Evolutionary conservation across 2,113 vertebrate genomes (phyloP), one percentile per base, ranked within the genome.

Genomic region (Notothenia rossii): DNA sequence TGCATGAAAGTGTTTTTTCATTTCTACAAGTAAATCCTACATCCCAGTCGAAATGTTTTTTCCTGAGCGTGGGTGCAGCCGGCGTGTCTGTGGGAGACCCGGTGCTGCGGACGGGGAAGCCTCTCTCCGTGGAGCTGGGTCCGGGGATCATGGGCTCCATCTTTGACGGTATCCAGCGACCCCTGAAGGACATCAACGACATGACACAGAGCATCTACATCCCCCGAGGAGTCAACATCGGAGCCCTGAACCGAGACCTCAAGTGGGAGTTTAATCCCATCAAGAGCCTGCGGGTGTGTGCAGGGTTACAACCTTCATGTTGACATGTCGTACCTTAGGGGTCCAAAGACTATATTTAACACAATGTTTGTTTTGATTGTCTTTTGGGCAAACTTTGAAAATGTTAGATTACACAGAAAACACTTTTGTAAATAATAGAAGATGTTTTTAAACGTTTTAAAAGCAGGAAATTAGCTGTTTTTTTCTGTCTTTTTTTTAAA

Each of bases 121-220:
- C 98, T 1, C 95, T 99, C 0, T 99, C 98, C 0, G 98, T 99
- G 11, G 98, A 99, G 86, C 88, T 99, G 65, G 98, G 98, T 15
- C 98, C 98, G 74, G 98, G 98, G 83, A 98, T 98, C 84, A 99
- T 99, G 98, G 98, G 98, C 64, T 97, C 98, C 77, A 99, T 99
- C 92, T 99, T 99, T 96, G 98, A 99, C 81, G 98, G 98, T 86
- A 99, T 99, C 89, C 98, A 99, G 90, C 97, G 98, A 85, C 98
- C 98, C 48, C 93, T 99, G 7, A 96, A 96, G 0, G 97, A 99
- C 91, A 99, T 99, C 92, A 98, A 97, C 58, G 91, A 93, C 89
- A 88, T 97, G 68, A 99, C 97, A 22, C 92, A 98, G 83, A 99
- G 98, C 84, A 99, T 99, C 91, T 99, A 99, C 92, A 99, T 99